These are phyloP conservation scores for Ceyx cyanopectus DNA, from an alignment of 2,113 vertebrate species.

Conservation along the genomic window DNA sequence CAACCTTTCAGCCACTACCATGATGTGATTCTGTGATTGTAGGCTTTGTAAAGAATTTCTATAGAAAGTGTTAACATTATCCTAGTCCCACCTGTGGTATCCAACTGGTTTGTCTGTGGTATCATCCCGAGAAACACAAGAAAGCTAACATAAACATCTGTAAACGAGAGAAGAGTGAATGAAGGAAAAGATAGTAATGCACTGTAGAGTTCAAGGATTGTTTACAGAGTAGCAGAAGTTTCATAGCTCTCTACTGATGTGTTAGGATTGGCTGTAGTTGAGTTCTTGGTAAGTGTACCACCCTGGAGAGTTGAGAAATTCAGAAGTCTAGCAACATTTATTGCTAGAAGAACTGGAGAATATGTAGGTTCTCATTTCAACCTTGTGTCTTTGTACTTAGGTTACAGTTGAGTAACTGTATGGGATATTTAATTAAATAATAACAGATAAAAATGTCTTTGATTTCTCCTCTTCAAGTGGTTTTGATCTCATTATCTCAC, in stretches of 20 bases:
- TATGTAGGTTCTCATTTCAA: neutral
- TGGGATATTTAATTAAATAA: neutral
- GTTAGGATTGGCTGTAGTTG: neutral
- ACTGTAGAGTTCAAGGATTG: neutral
- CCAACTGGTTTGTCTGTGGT: neutral
- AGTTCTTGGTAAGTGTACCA: fast-evolving
- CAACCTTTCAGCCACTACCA: no score
- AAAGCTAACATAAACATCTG: neutral
- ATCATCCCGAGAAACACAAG: neutral
- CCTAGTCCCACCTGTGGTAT: neutral
- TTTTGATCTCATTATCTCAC: neutral
- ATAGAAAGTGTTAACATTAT: neutral
- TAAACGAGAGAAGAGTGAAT: neutral
- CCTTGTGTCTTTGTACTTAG: neutral
- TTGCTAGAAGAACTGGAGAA: neutral
- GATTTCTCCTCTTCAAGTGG: neutral
- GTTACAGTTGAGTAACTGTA: neutral
- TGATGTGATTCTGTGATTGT: neutral
- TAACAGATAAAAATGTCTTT: neutral
- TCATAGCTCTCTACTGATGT: neutral
- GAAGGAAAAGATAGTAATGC: neutral
- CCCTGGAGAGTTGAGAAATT: neutral
- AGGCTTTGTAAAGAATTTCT: neutral
- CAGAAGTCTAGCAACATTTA: neutral
- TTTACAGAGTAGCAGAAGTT: neutral